Percentiles rank a stretch among this genome's conserved stretches.
Evolutionary conservation across 2,113 vertebrate species (phyloP).

Genomic region (Fregata magnificens): DNA sequence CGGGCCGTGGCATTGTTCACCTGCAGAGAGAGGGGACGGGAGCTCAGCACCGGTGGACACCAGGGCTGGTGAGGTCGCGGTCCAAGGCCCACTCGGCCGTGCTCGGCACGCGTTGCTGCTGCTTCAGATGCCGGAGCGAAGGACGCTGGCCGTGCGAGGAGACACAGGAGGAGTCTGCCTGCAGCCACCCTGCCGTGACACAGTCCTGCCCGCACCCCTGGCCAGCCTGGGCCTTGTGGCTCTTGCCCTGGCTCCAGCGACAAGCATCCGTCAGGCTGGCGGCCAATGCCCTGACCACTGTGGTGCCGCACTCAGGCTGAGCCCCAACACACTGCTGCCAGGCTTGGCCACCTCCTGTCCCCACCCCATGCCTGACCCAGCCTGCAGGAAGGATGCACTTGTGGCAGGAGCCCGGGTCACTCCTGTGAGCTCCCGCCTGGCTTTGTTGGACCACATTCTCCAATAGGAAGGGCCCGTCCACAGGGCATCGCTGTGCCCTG

Average conservation of each 20-base stretch:
- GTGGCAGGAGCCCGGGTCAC: fast-evolving
- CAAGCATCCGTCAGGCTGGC: fast-evolving
- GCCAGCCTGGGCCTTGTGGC: neutral
- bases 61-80: neutral
- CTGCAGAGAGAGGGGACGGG: slow-evolving; percentile 63
- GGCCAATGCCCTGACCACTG: neutral
- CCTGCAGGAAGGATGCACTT: neutral
- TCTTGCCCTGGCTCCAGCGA: neutral
- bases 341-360: neutral
- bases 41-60: neutral
- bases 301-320: neutral
- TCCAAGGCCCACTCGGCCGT: neutral
- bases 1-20: slow-evolving; percentile 95
- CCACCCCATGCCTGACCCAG: neutral
- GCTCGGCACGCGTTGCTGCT: neutral
- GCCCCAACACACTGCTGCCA: neutral
- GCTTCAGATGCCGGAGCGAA: neutral
- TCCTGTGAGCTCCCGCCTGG: neutral
- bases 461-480: fast-evolving
- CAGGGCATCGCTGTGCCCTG: neutral
- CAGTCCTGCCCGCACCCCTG: neutral
- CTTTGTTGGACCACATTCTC: neutral
- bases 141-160: neutral
- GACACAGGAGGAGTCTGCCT: neutral
- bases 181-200: fast-evolving